phyloP scores from a whole-genome alignment of 2,888 invertebrate species.

The Cephus pygmeus region DNA sequence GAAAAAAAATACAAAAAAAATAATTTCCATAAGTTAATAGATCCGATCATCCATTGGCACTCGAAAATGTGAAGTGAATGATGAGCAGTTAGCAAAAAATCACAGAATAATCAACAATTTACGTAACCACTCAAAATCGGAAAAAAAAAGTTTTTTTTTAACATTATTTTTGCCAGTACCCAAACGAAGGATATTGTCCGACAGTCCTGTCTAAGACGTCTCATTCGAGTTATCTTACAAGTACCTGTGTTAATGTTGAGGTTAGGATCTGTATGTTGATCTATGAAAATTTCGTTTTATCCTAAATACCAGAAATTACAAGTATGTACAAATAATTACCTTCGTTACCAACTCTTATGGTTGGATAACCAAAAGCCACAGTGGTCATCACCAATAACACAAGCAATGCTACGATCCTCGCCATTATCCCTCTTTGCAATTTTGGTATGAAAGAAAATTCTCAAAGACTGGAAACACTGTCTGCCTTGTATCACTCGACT shows the following conservation, averaged over 20 bases:
- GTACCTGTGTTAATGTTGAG: background rate
- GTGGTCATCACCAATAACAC: background rate
- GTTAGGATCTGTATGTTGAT: background rate
- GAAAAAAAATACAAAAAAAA: background rate
- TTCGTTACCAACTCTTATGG: background rate
- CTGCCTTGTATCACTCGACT: background rate
- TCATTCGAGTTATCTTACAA: background rate
- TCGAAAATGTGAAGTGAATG: background rate
- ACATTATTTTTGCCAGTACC: no score
- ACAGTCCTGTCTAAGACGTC: no score
- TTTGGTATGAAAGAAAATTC: background rate
- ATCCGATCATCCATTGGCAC: background rate
- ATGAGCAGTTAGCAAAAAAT: background rate
- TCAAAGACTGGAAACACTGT: background rate
- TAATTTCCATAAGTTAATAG: background rate
- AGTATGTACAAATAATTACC: background rate
- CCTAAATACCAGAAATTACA: background rate
- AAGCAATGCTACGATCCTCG: background rate
- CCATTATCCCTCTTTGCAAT: background rate
- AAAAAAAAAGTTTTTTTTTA: background rate
- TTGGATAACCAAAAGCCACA: slow-evolving; percentile 1
- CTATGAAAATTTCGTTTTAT: background rate
- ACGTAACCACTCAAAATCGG: background rate
- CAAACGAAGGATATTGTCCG: background rate
- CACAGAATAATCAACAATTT: background rate